phyloP scores from a whole-genome alignment of 1,140 invertebrate species.

The Ladona fulva region DNA sequence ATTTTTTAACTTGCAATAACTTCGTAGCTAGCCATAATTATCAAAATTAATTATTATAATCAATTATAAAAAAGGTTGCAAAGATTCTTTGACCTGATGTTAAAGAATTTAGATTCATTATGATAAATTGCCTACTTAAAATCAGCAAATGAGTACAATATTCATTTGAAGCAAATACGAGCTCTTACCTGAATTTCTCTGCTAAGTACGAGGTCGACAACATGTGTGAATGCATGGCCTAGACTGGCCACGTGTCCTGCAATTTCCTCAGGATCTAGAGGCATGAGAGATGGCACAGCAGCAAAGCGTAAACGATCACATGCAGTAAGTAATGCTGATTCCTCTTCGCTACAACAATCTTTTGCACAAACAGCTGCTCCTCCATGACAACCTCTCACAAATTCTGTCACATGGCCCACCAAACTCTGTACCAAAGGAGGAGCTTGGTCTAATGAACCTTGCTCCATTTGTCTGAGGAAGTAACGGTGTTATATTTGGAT shows the following conservation, averaged over 20 bases:
- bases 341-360: not conserved
- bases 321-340: constrained; percentile 17
- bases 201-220: constrained; percentile 37
- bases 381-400: constrained; percentile 26
- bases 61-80: too few relatives aligned
- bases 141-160: not conserved
- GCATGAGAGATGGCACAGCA: constrained; percentile 11
- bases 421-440: constrained; percentile 29
- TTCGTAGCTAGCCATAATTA: too few relatives aligned
- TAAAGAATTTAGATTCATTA: too few relatives aligned
- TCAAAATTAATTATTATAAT: too few relatives aligned
- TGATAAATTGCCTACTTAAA: too few relatives aligned
- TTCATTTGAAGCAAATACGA: not conserved
- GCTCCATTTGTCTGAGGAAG: constrained; percentile 30
- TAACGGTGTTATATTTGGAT: too few relatives aligned
- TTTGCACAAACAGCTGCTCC: not conserved
- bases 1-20: too few relatives aligned
- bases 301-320: constrained; percentile 22
- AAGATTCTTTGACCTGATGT: too few relatives aligned
- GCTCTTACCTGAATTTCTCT: constrained; percentile 28
- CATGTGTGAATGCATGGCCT: constrained; percentile 35
- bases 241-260: constrained; percentile 30
- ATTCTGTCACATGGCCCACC: constrained; percentile 29
- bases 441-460: constrained; percentile 26
- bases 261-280: constrained; percentile 23